Evolutionary conservation across 2,888 invertebrate genomes (phyloP).

Genomic region (Calliopum simillimum): DNA sequence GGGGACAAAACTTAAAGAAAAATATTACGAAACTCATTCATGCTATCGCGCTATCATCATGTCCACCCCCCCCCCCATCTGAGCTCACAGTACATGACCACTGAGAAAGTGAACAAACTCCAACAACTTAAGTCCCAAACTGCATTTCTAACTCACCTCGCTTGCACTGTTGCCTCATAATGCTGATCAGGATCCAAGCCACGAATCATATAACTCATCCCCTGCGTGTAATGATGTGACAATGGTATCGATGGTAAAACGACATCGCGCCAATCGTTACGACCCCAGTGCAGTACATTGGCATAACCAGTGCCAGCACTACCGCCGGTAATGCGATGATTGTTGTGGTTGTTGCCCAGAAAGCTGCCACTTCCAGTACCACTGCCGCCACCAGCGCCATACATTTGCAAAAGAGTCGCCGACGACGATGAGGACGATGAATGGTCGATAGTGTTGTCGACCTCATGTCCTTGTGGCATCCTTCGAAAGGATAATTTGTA

Average conservation of each 20-base stretch:
- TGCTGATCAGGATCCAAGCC: conserved; percentile 75
- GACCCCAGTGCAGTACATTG: conserved; percentile 66
- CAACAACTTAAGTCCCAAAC: background rate
- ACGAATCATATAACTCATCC: conserved; percentile 76
- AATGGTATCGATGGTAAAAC: conserved; percentile 71
- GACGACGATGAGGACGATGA: conserved; percentile 53
- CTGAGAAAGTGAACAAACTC: too few species aligned
- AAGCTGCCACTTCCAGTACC: conserved; percentile 37
- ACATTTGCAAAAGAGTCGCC: conserved; percentile 57
- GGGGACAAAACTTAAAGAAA: too few species aligned
- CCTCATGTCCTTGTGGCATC: conserved; percentile 71
- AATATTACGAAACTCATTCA: too few species aligned
- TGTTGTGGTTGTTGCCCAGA: conserved; percentile 54
- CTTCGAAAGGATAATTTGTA: conserved; percentile 75
- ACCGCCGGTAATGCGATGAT: conserved; percentile 57
- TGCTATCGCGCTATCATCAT: too few species aligned
- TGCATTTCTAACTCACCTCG: conserved; percentile 66
- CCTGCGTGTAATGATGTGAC: conserved; percentile 71
- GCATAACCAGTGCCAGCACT: conserved; percentile 51
- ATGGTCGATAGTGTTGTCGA: conserved; percentile 68
- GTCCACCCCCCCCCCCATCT: too few species aligned
- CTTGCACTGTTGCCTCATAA: conserved; percentile 76
- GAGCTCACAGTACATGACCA: too few species aligned
- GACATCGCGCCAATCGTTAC: conserved; percentile 72
- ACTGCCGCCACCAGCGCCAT: conserved; percentile 48